phyloP scores from a whole-genome alignment of 2,113 vertebrate genomes.

The Dunckerocampus dactyliophorus region DNA sequence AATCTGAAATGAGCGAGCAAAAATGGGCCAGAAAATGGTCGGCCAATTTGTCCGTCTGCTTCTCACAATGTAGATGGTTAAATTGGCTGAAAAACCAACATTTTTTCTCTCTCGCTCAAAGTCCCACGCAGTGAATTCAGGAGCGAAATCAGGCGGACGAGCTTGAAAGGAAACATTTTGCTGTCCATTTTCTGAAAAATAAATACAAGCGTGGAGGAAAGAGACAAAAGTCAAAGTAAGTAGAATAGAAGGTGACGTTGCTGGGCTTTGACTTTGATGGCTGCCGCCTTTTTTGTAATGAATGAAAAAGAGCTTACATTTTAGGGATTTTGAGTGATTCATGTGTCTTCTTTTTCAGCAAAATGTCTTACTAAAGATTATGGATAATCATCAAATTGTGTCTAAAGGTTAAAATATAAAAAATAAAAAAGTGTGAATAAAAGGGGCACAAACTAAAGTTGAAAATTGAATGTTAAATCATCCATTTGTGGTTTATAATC shows the following conservation, averaged over 20 bases:
- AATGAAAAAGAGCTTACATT: neutral
- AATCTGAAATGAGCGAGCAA: neutral
- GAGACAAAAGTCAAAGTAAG: neutral
- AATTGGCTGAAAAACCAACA: neutral
- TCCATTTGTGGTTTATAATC: neutral
- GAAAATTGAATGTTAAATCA: neutral
- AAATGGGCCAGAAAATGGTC: neutral
- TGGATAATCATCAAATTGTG: neutral
- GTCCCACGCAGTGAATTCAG: constrained; percentile 1
- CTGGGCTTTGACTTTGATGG: too few relatives aligned
- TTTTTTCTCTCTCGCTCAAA: neutral
- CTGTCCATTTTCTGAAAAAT: neutral
- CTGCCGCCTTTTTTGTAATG: neutral
- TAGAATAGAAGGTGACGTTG: too few relatives aligned
- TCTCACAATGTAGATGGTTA: neutral
- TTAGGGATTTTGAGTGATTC: neutral
- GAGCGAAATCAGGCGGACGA: neutral
- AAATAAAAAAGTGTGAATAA: neutral
- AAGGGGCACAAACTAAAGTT: neutral
- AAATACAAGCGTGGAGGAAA: constrained; percentile 5
- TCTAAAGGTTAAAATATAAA: neutral
- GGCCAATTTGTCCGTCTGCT: neutral
- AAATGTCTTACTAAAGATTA: neutral
- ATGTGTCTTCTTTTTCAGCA: neutral
- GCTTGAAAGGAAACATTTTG: neutral